Conservation (phyloP, 1,140 invertebrate species). For the Macrosteles quadrilineatus region DNA sequence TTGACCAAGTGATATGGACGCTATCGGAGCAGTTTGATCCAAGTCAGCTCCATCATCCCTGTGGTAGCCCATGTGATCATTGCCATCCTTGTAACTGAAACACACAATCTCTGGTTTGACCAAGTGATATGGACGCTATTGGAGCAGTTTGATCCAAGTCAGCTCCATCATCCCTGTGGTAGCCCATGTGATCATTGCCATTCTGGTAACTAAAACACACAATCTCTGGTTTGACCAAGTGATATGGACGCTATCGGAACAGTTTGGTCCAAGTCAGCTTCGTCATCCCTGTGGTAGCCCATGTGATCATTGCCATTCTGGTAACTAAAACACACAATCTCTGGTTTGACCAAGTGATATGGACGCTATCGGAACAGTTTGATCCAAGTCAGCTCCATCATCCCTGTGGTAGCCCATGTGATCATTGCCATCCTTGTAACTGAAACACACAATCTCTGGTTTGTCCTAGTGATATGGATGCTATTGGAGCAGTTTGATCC, state of each 20-base stretch:
- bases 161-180: constrained; percentile 70
- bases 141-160: constrained; percentile 62
- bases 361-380: constrained; percentile 60
- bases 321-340: constrained; percentile 56
- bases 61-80: constrained; percentile 72
- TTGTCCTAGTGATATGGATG: no score
- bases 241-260: no score
- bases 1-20: no score
- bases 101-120: constrained; percentile 36
- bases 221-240: no score
- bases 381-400: constrained; percentile 67
- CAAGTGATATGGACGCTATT: no score
- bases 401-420: constrained; percentile 74
- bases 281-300: constrained; percentile 71
- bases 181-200: constrained; percentile 70
- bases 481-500: no score
- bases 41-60: constrained; percentile 70
- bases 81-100: constrained; percentile 66
- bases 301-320: constrained; percentile 69
- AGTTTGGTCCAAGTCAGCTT: constrained; percentile 62
- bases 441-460: constrained; percentile 48
- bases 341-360: no score
- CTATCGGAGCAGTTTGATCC: constrained; percentile 60
- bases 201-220: constrained; percentile 61
- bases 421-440: constrained; percentile 69